Conservation (phyloP, 2,113 vertebrate species). For the Cephalopholis sonnerati region DNA sequence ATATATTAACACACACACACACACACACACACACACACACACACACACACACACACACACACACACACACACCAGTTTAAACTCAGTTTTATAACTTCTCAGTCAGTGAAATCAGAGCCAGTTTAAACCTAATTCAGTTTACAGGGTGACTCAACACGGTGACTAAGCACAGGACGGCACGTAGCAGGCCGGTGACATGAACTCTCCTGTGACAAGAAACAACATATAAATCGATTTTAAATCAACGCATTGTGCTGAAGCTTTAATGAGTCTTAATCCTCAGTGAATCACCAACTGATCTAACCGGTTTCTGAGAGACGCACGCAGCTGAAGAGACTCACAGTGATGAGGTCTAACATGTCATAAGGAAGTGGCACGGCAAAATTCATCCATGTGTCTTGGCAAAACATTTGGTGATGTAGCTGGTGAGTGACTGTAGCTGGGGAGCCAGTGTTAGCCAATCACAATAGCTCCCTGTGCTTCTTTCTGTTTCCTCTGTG, state of each 20-base stretch:
- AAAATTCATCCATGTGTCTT: neutral
- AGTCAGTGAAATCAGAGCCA: slow-evolving; percentile 30
- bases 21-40: neutral
- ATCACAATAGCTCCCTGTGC: slow-evolving; percentile 1
- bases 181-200: neutral
- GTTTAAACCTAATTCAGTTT: slow-evolving; percentile 48
- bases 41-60: neutral
- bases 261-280: neutral
- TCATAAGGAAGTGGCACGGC: neutral
- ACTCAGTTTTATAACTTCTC: slow-evolving; percentile 31
- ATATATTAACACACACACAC: slow-evolving; percentile 5
- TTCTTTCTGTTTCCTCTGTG: neutral
- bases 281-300: slow-evolving; percentile 40
- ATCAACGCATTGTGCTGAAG: neutral
- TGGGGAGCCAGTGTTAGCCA: neutral
- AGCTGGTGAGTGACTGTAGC: neutral
- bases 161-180: neutral
- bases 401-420: neutral
- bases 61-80: neutral
- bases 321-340: neutral
- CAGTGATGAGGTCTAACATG: neutral
- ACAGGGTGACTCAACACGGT: slow-evolving; percentile 28
- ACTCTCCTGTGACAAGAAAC: neutral
- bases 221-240: slow-evolving; percentile 5
- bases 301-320: slow-evolving; percentile 38